Percentiles rank a stretch among this genome's conserved stretches.
phyloP scores from a whole-genome alignment of 2,797 vertebrate species.

The Sarcoramphus papa region DNA sequence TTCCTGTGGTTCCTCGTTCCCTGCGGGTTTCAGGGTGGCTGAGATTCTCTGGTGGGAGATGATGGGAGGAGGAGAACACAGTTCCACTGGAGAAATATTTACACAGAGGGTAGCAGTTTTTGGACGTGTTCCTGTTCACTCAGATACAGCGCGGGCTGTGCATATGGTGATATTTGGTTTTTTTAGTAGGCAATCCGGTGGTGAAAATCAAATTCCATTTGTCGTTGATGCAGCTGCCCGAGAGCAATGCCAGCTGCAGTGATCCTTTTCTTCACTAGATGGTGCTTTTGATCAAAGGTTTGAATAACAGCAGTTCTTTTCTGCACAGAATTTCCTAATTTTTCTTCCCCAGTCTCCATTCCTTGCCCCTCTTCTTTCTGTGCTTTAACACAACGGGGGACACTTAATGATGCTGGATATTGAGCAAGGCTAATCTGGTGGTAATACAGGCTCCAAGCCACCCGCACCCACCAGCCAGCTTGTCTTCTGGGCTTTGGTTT shows the following conservation, averaged over 20 bases:
- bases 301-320: background rate
- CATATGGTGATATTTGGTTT: background rate
- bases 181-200: background rate
- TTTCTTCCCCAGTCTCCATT: conserved; percentile 13
- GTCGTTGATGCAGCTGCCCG: background rate
- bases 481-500: background rate
- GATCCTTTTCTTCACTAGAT: conserved; percentile 32
- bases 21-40: background rate
- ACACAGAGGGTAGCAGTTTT: background rate
- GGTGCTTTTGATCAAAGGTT: conserved; percentile 37
- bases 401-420: background rate
- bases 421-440: background rate
- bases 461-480: background rate
- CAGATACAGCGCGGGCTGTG: background rate
- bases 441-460: background rate
- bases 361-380: background rate
- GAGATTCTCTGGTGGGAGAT: background rate
- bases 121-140: background rate
- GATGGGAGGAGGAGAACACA: background rate
- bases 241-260: background rate
- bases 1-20: background rate
- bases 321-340: background rate
- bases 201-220: background rate
- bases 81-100: background rate
- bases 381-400: background rate